Evolutionary conservation across 2,888 invertebrate genomes (phyloP).

Genomic region (Caradrina kadenii): DNA sequence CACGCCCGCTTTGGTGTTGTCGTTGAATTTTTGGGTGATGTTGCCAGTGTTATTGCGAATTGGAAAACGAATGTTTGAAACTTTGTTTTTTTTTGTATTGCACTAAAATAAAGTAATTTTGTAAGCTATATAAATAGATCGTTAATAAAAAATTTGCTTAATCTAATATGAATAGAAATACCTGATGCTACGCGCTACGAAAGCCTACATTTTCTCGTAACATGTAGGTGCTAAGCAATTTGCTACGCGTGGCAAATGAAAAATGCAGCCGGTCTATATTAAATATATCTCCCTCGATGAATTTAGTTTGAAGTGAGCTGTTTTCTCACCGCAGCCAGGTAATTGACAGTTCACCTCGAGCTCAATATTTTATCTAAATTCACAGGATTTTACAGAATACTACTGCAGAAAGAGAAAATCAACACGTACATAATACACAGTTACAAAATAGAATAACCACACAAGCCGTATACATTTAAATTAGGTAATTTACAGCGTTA

Average conservation of each 20-base stretch:
- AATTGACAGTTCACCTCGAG: not conserved
- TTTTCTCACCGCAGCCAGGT: not conserved
- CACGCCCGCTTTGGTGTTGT: constrained; percentile 37
- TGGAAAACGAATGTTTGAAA: not conserved
- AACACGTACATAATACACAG: constrained; percentile 1
- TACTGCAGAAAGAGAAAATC: not conserved
- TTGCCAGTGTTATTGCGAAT: not conserved
- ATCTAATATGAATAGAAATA: too few relatives aligned
- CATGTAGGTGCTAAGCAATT: not conserved
- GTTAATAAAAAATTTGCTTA: too few relatives aligned
- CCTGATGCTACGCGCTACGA: constrained; percentile 6
- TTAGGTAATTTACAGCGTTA: constrained; percentile 72
- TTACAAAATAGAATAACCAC: constrained; percentile 53
- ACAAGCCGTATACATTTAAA: constrained; percentile 69
- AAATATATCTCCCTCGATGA: too few relatives aligned
- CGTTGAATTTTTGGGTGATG: not conserved
- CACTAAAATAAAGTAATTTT: too few relatives aligned
- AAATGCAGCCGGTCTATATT: not conserved
- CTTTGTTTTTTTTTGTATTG: too few relatives aligned
- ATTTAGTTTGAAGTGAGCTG: not conserved
- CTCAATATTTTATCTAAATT: not conserved
- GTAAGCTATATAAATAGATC: too few relatives aligned
- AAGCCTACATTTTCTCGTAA: not conserved
- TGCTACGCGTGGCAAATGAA: not conserved
- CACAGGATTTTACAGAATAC: too few relatives aligned